Evolutionary conservation across 2,888 invertebrate genomes (phyloP).

Genomic region (Congeria kusceri): DNA sequence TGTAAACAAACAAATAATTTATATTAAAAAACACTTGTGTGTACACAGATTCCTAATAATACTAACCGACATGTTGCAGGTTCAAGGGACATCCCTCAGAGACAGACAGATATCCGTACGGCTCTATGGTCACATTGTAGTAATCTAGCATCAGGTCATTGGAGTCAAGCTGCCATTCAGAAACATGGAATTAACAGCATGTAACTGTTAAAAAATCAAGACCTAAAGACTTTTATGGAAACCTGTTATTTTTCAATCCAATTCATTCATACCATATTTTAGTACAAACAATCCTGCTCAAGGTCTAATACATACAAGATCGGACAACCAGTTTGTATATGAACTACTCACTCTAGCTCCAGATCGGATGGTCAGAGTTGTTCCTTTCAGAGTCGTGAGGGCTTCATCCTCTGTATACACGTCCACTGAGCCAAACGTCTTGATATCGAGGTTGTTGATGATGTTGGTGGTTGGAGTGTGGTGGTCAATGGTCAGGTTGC

Average conservation of each 20-base stretch:
- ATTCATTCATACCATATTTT: no score
- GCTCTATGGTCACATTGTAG: constrained; percentile 75
- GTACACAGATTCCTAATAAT: no score
- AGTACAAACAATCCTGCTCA: no score
- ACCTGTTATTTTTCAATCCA: no score
- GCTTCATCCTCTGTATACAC: constrained; percentile 68
- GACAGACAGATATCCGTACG: constrained; percentile 66
- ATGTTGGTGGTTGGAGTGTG: constrained; percentile 53
- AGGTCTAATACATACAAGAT: no score
- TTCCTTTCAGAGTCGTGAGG: constrained; percentile 70
- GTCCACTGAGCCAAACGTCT: constrained; percentile 72
- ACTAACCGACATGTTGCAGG: constrained; percentile 55
- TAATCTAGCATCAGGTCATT: constrained; percentile 74
- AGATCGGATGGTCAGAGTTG: constrained; percentile 72
- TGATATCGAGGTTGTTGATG: constrained; percentile 73
- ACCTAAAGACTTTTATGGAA: no score
- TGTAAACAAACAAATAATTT: no score
- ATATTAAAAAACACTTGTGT: no score
- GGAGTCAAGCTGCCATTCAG: constrained; percentile 66
- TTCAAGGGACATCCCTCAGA: constrained; percentile 64
- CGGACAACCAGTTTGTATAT: no score
- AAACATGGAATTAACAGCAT: neutral
- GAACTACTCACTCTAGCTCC: constrained; percentile 71
- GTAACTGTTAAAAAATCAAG: no score
- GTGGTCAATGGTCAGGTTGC: constrained; percentile 70